Conservation (phyloP, 2,888 invertebrate species). For the Thereva nobilitata region DNA sequence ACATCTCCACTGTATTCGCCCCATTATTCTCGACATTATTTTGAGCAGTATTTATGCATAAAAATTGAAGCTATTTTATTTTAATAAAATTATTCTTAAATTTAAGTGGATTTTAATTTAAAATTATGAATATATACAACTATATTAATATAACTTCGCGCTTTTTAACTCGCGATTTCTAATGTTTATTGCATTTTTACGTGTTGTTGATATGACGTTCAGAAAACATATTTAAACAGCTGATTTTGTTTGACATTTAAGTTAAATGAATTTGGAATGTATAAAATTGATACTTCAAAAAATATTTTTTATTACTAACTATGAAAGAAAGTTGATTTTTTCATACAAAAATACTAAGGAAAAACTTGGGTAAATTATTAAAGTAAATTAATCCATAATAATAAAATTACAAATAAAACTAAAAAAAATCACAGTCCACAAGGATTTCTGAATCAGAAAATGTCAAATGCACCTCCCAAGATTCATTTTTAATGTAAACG, state of each 20-base stretch:
- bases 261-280: too few species aligned
- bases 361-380: background rate
- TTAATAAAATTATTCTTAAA: background rate
- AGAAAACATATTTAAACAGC: background rate
- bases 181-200: too few species aligned
- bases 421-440: background rate
- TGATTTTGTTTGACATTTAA: conserved; percentile 13
- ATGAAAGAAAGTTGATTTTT: background rate
- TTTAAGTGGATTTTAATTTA: background rate
- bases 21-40: conserved; percentile 41
- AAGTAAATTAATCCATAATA: too few species aligned
- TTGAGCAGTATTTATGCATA: background rate
- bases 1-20: conserved; percentile 45
- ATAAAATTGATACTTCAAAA: background rate
- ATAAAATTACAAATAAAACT: too few species aligned
- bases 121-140: background rate
- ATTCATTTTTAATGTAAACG: too few species aligned
- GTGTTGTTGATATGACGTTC: too few species aligned
- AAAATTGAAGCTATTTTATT: background rate
- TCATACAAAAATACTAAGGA: background rate
- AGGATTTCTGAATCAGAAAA: too few species aligned
- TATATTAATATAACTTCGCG: background rate
- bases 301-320: background rate
- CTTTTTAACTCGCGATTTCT: background rate
- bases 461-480: too few species aligned